These are phyloP conservation scores for Lasioglossum morio DNA, from an alignment of 2,888 invertebrate genomes.

Conservation along the genomic window DNA sequence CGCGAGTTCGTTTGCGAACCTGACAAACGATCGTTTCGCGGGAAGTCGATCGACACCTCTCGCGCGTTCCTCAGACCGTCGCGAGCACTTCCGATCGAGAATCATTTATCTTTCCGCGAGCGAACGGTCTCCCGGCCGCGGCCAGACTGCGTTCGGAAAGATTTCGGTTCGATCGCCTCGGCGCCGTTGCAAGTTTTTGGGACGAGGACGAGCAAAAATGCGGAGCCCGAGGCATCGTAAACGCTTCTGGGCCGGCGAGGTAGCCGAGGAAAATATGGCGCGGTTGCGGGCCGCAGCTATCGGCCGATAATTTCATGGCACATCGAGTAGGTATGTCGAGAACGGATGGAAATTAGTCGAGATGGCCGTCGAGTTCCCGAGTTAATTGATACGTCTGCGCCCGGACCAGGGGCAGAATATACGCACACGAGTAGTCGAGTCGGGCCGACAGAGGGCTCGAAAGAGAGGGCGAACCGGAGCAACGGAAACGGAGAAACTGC, in stretches of 20 bases:
- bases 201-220: background rate
- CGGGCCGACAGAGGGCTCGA: constrained; percentile 31
- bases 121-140: background rate
- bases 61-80: constrained; percentile 27
- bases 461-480: constrained; percentile 36
- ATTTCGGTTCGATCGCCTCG: background rate
- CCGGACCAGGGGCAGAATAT: constrained; percentile 52
- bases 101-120: background rate
- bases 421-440: constrained; percentile 24
- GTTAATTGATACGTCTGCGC: constrained; percentile 79
- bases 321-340: constrained; percentile 76
- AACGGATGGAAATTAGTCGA: constrained; percentile 80
- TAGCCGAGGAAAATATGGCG: constrained; percentile 51
- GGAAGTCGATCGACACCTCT: constrained; percentile 73
- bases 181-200: background rate
- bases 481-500: constrained; percentile 3
- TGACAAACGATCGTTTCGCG: constrained; percentile 75
- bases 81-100: background rate
- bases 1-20: constrained; percentile 58
- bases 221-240: background rate
- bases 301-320: constrained; percentile 80
- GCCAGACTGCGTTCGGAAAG: background rate
- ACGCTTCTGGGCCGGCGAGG: background rate
- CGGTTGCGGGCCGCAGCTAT: constrained; percentile 56
- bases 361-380: constrained; percentile 75